These are phyloP conservation scores for Tringa solitaria DNA, from an alignment of 2,113 vertebrate genomes.

Conservation along the genomic window DNA sequence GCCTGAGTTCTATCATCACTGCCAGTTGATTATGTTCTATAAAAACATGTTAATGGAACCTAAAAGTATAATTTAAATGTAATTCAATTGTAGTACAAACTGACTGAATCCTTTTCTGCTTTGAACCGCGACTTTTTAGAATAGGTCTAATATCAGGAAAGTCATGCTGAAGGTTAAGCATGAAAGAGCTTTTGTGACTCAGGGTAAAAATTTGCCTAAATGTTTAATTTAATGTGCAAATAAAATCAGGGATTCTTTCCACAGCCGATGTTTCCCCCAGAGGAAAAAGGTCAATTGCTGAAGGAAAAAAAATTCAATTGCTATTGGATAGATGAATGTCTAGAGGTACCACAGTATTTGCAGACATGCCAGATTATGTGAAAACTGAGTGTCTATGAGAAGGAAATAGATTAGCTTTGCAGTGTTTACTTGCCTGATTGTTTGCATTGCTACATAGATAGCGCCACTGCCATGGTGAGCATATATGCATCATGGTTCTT, in stretches of 20 bases:
- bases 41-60: not conserved
- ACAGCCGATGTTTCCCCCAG: not conserved
- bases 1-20: not conserved
- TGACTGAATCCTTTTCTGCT: not conserved
- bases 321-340: not conserved
- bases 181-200: not conserved
- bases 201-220: not conserved
- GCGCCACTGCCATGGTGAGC: not conserved
- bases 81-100: not conserved
- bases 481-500: fast-evolving
- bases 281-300: not conserved
- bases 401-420: not conserved
- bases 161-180: not conserved
- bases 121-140: not conserved
- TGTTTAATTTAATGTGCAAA: not conserved
- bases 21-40: not conserved
- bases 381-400: not conserved
- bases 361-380: not conserved
- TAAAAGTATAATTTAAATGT: constrained; percentile 1
- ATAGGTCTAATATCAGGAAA: not conserved
- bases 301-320: not conserved
- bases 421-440: not conserved
- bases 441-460: not conserved
- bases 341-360: not conserved
- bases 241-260: not conserved